Conservation (phyloP, 2,113 vertebrate species). For the Centropristis striata region DNA sequence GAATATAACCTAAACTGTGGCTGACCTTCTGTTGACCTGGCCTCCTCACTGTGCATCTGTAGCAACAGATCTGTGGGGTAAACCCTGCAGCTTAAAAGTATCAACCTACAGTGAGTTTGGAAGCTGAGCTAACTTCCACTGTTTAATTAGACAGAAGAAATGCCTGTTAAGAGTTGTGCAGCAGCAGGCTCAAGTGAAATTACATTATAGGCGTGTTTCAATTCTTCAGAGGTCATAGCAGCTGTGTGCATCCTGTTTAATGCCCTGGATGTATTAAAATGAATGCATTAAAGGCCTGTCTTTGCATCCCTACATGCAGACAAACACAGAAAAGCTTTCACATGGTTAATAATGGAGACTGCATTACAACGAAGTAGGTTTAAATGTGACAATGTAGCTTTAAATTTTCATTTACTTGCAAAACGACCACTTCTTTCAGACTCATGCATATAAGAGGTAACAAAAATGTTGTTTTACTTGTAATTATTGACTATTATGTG, state of each 20-base stretch:
- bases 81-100: not conserved
- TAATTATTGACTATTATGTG: not conserved
- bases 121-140: not conserved
- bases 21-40: slow-evolving; percentile 15
- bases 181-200: not conserved
- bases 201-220: not conserved
- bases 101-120: not conserved
- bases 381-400: not conserved
- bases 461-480: not conserved
- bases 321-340: slow-evolving; percentile 10
- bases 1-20: not conserved
- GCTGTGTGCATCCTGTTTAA: not conserved
- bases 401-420: not conserved
- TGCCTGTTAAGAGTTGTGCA: not conserved
- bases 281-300: not conserved
- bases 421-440: not conserved
- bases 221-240: not conserved
- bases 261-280: not conserved
- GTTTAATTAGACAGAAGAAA: not conserved
- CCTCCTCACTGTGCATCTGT: not conserved
- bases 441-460: not conserved
- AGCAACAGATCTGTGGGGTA: not conserved
- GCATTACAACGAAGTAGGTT: not conserved
- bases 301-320: not conserved
- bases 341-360: not conserved